phyloP scores from a whole-genome alignment of 1,140 invertebrate genomes.

The Chymomyza costata region DNA sequence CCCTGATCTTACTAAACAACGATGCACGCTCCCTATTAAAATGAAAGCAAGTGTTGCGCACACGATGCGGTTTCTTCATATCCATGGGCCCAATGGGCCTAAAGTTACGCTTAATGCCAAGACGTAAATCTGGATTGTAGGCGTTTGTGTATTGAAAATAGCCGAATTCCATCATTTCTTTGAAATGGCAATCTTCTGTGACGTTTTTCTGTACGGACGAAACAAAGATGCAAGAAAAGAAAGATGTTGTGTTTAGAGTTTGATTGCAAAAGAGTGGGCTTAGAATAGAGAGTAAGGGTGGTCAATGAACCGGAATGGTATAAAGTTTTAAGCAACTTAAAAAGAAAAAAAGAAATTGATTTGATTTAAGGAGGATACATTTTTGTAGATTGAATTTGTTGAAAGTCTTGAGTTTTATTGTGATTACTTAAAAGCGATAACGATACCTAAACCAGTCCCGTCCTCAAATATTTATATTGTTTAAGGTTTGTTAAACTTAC shows the following conservation, averaged over 20 bases:
- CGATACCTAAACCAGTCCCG: no score
- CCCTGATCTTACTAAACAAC: no score
- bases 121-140: slow-evolving; percentile 44
- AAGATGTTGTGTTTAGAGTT: no score
- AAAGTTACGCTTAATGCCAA: slow-evolving; percentile 60
- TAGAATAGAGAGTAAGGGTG: slow-evolving; percentile 5
- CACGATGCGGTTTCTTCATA: slow-evolving; percentile 22
- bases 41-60: slow-evolving; percentile 41
- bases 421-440: no score
- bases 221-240: background rate
- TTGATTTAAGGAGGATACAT: background rate
- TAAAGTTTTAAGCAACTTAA: background rate
- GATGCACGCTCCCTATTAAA: slow-evolving; percentile 43
- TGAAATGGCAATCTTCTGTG: slow-evolving; percentile 67
- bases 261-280: background rate
- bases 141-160: slow-evolving; percentile 47
- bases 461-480: no score
- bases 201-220: slow-evolving; percentile 57
- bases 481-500: no score
- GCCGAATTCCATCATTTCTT: slow-evolving; percentile 50
- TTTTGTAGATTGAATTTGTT: no score
- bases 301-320: no score
- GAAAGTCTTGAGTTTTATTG: no score
- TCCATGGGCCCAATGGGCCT: slow-evolving; percentile 54
- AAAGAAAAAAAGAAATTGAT: slow-evolving; percentile 3